phyloP scores from a whole-genome alignment of 2,113 vertebrate species.

The Muntiacus muntjak region DNA sequence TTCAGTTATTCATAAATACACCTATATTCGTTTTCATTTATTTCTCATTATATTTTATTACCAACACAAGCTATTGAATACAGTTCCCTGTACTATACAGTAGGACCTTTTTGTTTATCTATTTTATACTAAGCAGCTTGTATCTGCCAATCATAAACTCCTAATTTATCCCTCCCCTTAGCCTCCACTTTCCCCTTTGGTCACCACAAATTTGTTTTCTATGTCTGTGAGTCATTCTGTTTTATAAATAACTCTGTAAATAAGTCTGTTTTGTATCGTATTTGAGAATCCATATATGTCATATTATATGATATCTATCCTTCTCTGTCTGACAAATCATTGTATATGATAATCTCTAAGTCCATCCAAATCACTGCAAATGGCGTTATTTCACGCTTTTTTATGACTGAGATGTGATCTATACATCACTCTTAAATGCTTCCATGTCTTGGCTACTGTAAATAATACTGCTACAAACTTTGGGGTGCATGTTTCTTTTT shows the following conservation, averaged over 20 bases:
- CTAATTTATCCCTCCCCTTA: background rate
- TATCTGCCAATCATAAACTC: background rate
- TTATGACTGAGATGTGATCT: background rate
- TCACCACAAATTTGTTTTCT: background rate
- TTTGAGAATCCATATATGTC: background rate
- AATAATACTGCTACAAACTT: background rate
- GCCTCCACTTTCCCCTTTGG: background rate
- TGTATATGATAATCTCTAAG: background rate
- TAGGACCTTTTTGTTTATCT: background rate
- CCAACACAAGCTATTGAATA: background rate
- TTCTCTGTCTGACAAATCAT: background rate
- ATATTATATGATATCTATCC: background rate
- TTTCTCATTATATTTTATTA: background rate
- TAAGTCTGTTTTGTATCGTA: background rate
- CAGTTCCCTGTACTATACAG: background rate
- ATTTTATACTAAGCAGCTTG: background rate
- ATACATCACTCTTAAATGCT: background rate
- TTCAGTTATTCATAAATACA: background rate
- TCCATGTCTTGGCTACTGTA: background rate
- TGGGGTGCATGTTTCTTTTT: background rate
- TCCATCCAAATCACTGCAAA: background rate
- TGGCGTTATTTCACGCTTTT: background rate
- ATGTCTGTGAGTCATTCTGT: background rate
- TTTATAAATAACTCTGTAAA: background rate
- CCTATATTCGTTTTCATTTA: background rate